Conservation (phyloP, 1,140 invertebrate genomes). For the Triops longicaudatus region DNA sequence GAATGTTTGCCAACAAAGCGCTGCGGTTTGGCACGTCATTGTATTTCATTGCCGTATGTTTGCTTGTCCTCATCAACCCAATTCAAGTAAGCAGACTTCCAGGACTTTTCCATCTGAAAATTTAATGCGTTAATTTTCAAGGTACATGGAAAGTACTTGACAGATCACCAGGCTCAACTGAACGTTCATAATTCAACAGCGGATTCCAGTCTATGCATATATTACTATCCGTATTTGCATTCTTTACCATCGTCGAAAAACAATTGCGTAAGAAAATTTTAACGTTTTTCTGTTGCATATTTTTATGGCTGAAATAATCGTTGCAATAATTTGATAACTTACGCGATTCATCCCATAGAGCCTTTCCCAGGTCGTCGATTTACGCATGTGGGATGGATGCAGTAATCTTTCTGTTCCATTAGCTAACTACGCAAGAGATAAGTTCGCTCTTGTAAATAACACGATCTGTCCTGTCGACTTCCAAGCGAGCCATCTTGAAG, state of each 20-base stretch:
- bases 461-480: not conserved
- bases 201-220: not conserved
- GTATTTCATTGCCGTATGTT: too few relatives aligned
- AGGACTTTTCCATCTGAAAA: too few relatives aligned
- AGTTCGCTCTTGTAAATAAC: not conserved
- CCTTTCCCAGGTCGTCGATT: not conserved
- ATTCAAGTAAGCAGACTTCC: too few relatives aligned
- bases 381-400: slow-evolving; percentile 3
- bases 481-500: not conserved
- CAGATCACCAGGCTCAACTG: not conserved
- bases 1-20: too few relatives aligned
- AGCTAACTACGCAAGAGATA: not conserved
- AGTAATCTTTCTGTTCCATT: not conserved
- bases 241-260: not conserved
- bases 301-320: too few relatives aligned
- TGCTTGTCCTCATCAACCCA: too few relatives aligned
- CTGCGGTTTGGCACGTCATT: too few relatives aligned
- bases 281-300: too few relatives aligned
- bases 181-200: not conserved
- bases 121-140: not conserved
- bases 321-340: not conserved
- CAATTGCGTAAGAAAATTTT: not conserved
- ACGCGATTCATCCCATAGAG: not conserved
- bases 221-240: not conserved
- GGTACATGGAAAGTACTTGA: not conserved